Evolutionary conservation across 1,140 invertebrate genomes (phyloP), one percentile per base, ranked within the genome.

Genomic region (Cepaea nemoralis): DNA sequence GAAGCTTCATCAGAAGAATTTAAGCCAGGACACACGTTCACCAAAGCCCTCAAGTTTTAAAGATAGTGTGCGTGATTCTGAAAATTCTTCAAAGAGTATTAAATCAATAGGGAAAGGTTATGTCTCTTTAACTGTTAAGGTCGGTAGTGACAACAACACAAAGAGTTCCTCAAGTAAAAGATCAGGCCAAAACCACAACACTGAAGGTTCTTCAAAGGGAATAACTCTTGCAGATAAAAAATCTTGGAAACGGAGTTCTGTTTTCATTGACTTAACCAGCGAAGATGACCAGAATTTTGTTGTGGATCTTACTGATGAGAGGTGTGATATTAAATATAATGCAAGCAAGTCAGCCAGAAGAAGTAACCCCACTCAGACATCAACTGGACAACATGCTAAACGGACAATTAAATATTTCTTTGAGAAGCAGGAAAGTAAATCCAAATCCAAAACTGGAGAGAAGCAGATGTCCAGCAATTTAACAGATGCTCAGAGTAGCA

Each of bases 381-480:
- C 55, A n/a, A 24, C 14, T 19, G 66, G 3, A 0, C 0, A 39
- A 37, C 71, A 39, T 37, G 35, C 10, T 14, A 37, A 10, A 40
- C 22, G 35, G 22, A 70, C 48, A 42, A 71, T 84, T 10, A 67
- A 75, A 39, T 82, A 84, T 76, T 84, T 84, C 59, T 84, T 77
- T 71, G 83, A 84, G 66, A 79, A 74, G 63, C 50, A 73, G 16
- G 63, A 63, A 48, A 45, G 70, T 39, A 63, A 82, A 55, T 63
- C 59, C n/a, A 63, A 63, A n/a, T n/a, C n/a, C n/a, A n/a, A n/a
- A 31, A 31, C 1, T 8, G 27, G 10, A 2, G 59, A 63, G 27
- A 48, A 40, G 45, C 14, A 50, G 31, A 37, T 50, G 37, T 40
- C 5, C 3, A 27, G 24, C n/a, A 45, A 1, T 6, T 24, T 22